Evolutionary conservation across 2,888 invertebrate species (phyloP).

Genomic region (Himalopsyche tibetana): DNA sequence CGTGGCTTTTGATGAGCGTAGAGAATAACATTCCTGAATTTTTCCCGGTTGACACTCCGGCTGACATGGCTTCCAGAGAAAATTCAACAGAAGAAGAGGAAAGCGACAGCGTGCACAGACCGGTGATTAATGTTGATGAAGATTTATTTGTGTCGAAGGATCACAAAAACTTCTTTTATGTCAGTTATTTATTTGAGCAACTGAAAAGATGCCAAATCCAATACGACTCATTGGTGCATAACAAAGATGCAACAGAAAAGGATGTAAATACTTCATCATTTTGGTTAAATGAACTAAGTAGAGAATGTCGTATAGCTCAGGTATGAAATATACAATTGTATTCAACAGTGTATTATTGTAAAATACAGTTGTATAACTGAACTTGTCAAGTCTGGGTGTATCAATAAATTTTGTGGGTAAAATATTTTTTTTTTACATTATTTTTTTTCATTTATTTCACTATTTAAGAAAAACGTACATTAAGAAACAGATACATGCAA

Average conservation of each 20-base stretch:
- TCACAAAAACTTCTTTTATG: neutral
- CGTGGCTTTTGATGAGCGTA: neutral
- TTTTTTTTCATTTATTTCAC: too few species aligned
- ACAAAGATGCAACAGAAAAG: neutral
- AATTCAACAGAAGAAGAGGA: neutral
- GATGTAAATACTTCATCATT: neutral
- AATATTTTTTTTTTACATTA: too few species aligned
- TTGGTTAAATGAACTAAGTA: neutral
- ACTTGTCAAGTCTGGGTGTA: too few species aligned
- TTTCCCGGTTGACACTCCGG: neutral
- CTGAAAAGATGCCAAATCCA: neutral
- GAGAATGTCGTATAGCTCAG: neutral
- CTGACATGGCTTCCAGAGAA: neutral
- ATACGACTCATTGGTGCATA: neutral
- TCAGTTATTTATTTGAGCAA: neutral
- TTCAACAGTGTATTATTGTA: too few species aligned
- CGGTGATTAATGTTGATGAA: neutral
- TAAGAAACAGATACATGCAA: too few species aligned
- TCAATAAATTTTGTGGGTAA: too few species aligned
- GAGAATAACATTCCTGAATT: neutral
- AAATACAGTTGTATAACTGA: too few species aligned
- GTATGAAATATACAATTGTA: neutral
- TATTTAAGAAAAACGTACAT: too few species aligned
- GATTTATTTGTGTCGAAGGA: constrained; percentile 3
- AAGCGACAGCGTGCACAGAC: neutral